Evolutionary conservation across 1,140 invertebrate genomes (phyloP), one percentile per base, ranked within the genome.

Genomic region (Nephila pilipes): DNA sequence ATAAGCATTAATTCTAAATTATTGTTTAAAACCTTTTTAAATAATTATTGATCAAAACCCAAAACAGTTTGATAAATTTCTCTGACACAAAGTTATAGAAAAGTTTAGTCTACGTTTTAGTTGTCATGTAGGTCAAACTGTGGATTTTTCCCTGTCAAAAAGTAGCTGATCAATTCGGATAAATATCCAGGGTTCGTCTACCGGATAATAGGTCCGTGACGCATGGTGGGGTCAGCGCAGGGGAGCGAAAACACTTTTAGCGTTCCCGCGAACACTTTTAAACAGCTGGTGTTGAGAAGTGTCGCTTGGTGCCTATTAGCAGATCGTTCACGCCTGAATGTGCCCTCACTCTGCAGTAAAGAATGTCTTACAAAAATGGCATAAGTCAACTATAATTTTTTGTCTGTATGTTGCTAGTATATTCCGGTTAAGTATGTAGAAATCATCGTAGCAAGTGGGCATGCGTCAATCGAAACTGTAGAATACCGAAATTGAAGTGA

Each of bases 221-320:
- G 80, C 80, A 81, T 81, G n/a, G 38, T 12, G 38, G 46, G 80
- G 80, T 81, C 80, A 81, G 18, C 14, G 65, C 12, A 75, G 69
- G 80, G 80, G 46, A 8, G 16, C 16, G 38, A 54, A 81, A 81
- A 81, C 80, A 81, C 80, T 81, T 81, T 55, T 81, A 10, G 38
- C 22, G 46, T 81, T 54, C 80, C 80, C 36, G 46, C 22, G 80
- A 46, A 55, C 80, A 54, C 80, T 55, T 81, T 81, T 54, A 81
- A 81, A 81, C 80, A 81, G 80, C 80, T 81, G 80, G 38, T 55
- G 80, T 46, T 81, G 80, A 81, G 80, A 81, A 81, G 80, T 81
- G 38, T 29, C 20, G 22, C 22, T 54, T n/a, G 80, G 20, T 46
- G 80, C 80, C 80, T 81, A 81, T 81, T 81, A 81, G 80, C 38